Evolutionary conservation across 1,140 invertebrate species (phyloP), one percentile per base, ranked within the genome.

Genomic region (Adelges cooleyi): DNA sequence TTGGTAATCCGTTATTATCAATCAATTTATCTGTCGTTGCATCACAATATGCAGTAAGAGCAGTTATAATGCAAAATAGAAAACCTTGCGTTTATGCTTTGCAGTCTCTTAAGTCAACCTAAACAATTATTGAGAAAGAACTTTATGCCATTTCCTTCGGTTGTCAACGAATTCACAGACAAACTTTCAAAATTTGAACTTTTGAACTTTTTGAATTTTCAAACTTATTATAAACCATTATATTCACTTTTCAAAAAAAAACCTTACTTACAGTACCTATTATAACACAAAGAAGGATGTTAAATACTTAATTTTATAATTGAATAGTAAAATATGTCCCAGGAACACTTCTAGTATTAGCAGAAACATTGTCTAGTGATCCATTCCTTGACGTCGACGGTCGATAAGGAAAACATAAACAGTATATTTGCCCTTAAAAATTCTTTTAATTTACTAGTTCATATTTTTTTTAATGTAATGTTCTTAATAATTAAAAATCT

Each of bases 141-240:
- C 67, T 73, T 9, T 69, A 77, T 2, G 75, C 73, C 6, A 74
- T 79, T 25, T 67, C 72, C 27, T 75, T 72, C 70, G 72, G 52
- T 59, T 72, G 67, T 67, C 70, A 66, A 50, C 69, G 65, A 46
- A 74, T 73, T 68, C 70, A 72, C 42, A n/a, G n/a, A n/a, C n/a
- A n/a, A n/a, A n/a, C n/a, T n/a, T n/a, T n/a, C 71, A 74, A 54
- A 75, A 72, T 69, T 52, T 74, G 3, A 72, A 71, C n/a, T n/a
- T n/a, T n/a, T 69, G 71, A 73, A 23, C 69, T 69, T 59, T 68
- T 66, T 27, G 51, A 6, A 65, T 8, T 70, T 76, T 1, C 70
- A 78, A 68, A 77, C 74, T 0, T 77, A 79, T 66, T 76, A 80
- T 65, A 77, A 76, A 65, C 76, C 77, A 13, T 36, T 79, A 17